Evolutionary conservation across 53 echinoderm and acorn worm species (phyloP).

Genomic region (Echinometra lucunter): DNA sequence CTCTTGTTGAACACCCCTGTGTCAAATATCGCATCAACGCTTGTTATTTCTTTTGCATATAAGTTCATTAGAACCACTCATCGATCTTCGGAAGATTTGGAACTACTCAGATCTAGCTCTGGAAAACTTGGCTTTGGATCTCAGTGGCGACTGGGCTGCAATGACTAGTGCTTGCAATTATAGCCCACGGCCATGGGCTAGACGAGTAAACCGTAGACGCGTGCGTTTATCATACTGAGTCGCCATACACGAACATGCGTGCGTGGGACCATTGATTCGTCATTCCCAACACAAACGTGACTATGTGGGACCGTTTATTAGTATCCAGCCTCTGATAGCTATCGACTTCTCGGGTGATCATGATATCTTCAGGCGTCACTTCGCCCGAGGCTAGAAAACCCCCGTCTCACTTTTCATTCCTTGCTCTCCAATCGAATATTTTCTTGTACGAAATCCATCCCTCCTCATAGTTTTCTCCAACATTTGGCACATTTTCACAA

Average conservation of each 20-base stretch:
- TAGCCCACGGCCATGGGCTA: neutral
- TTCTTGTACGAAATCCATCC: neutral
- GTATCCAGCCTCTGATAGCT: slow-evolving; percentile 31
- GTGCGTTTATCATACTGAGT: neutral
- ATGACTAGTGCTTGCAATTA: neutral
- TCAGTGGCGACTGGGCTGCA: neutral
- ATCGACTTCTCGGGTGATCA: slow-evolving; percentile 42
- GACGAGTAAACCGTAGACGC: neutral
- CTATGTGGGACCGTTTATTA: slow-evolving; percentile 51
- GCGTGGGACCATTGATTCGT: slow-evolving; percentile 35
- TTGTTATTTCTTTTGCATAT: too few relatives aligned
- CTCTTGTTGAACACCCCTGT: too few relatives aligned
- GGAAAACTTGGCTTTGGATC: neutral
- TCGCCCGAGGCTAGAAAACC: slow-evolving; percentile 14
- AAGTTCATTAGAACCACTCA: neutral
- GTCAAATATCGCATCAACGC: too few relatives aligned
- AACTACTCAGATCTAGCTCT: neutral
- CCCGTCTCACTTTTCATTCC: neutral
- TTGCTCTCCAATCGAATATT: neutral
- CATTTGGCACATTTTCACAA: slow-evolving; percentile 60
- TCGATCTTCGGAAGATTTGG: neutral
- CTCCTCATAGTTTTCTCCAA: neutral
- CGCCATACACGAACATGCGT: neutral
- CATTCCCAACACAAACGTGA: slow-evolving; percentile 51
- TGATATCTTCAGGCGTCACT: slow-evolving; percentile 34